phyloP scores from a whole-genome alignment of 2,113 vertebrate species.

The Cranoglanis bouderius region DNA sequence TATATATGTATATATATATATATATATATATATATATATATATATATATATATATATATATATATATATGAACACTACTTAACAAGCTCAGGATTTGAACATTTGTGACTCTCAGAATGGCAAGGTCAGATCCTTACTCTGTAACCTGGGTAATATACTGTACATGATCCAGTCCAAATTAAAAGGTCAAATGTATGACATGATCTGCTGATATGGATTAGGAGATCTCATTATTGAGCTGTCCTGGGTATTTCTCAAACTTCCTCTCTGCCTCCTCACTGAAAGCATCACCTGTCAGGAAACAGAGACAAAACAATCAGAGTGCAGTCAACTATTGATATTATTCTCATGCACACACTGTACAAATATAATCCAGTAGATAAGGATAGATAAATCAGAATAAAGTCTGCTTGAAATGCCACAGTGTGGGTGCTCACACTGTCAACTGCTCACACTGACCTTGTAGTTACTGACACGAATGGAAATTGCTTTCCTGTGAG shows the following conservation, averaged over 20 bases:
- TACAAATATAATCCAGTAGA: background rate
- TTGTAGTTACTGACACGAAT: background rate
- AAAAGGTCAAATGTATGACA: background rate
- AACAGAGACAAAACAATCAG: background rate
- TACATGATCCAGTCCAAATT: background rate
- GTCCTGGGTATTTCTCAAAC: slow-evolving; percentile 93
- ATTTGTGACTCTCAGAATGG: background rate
- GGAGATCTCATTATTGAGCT: slow-evolving; percentile 91
- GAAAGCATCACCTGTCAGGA: slow-evolving; percentile 83
- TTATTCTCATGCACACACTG: too few relatives aligned
- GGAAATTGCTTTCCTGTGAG: too few relatives aligned
- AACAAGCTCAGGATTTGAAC: background rate
- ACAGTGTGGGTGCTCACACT: too few relatives aligned
- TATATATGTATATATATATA: too few relatives aligned
- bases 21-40: too few relatives aligned
- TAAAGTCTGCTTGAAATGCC: background rate
- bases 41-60: too few relatives aligned
- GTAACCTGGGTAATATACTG: slow-evolving; percentile 11
- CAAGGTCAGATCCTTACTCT: background rate
- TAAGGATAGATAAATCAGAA: background rate
- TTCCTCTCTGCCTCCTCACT: slow-evolving; percentile 90
- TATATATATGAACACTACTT: background rate
- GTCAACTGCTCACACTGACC: background rate
- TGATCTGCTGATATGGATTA: slow-evolving; percentile 64
- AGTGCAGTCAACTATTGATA: background rate